Conservation (phyloP, 2,113 vertebrate species). For the Lepisosteus oculatus region DNA sequence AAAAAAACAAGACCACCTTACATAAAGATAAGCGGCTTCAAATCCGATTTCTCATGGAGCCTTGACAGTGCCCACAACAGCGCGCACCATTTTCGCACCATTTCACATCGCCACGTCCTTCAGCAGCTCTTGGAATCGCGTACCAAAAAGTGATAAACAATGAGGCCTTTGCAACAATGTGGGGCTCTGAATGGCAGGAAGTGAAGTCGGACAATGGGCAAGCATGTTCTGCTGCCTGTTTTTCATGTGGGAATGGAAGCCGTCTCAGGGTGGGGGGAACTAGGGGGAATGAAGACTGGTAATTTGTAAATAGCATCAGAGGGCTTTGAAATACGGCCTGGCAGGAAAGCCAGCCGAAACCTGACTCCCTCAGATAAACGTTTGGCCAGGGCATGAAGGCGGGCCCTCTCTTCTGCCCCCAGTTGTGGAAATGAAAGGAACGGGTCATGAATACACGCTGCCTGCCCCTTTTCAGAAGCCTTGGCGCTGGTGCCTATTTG, state of each 20-base stretch:
- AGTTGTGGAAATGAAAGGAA: constrained; percentile 50
- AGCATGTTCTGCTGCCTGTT: constrained; percentile 23
- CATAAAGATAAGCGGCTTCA: too few relatives aligned
- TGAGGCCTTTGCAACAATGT: constrained; percentile 57
- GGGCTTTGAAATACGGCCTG: constrained; percentile 67
- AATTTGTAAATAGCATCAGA: constrained; percentile 45
- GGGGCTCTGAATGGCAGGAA: constrained; percentile 59
- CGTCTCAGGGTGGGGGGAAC: constrained; percentile 27
- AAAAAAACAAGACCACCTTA: too few relatives aligned
- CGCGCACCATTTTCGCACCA: background rate
- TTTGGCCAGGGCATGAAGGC: constrained; percentile 55
- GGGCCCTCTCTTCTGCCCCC: constrained; percentile 27
- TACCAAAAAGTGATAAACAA: constrained; percentile 62
- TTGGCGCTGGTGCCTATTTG: constrained; percentile 50
- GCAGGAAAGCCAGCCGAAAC: constrained; percentile 67
- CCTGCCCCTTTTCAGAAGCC: constrained; percentile 48
- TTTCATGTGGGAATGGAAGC: constrained; percentile 15
- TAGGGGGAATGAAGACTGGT: constrained; percentile 33
- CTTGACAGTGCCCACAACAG: background rate
- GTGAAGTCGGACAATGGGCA: constrained; percentile 39
- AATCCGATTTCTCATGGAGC: too few relatives aligned
- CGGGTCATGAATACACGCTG: constrained; percentile 44
- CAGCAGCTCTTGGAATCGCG: constrained; percentile 54
- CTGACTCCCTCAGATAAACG: constrained; percentile 65
- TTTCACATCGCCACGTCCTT: constrained; percentile 41